Percentiles rank a stretch among this genome's conserved stretches.
Evolutionary conservation across 2,113 vertebrate genomes (phyloP).

Genomic region (Amblyopsis rosae): DNA sequence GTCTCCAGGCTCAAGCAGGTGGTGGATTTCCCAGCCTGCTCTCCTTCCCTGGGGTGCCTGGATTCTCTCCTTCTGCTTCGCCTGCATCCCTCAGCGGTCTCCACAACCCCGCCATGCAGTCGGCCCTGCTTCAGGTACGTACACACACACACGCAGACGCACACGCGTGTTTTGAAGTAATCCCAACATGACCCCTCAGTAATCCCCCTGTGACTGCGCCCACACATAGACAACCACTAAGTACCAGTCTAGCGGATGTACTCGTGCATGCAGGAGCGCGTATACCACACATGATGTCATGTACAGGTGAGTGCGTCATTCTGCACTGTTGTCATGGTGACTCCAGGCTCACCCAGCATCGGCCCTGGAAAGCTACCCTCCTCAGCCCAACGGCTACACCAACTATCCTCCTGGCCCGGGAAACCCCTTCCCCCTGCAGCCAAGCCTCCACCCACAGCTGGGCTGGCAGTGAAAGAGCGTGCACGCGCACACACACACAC

Average conservation of each 20-base stretch:
- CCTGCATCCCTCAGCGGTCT: constrained; percentile 85
- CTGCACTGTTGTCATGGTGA: not conserved
- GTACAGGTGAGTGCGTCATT: too few species aligned
- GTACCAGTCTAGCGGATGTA: too few species aligned
- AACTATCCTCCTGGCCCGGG: constrained; percentile 87
- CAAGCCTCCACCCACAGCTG: constrained; percentile 88
- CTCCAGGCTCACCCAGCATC: constrained; percentile 87
- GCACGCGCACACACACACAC: not conserved
- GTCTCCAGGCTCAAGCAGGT: constrained; percentile 85
- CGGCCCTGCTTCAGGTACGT: constrained; percentile 89
- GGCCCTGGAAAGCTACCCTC: constrained; percentile 85
- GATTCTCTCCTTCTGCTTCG: constrained; percentile 85
- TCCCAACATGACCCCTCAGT: too few species aligned
- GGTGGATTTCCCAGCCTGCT: constrained; percentile 89
- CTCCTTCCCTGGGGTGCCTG: constrained; percentile 90
- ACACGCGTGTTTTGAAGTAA: not conserved
- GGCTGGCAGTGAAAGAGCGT: constrained; percentile 89
- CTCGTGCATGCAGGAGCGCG: too few species aligned
- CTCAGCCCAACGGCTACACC: constrained; percentile 88
- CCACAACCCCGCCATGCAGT: constrained; percentile 88
- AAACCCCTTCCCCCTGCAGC: constrained; percentile 88
- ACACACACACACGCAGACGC: not conserved
- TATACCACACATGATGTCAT: too few species aligned
- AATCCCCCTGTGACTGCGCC: too few species aligned
- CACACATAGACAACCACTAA: too few species aligned